A percentile compares a stretch with the other conserved stretches of the same genome.
Conservation (phyloP, 2,113 vertebrate species). For the Xiphorhynchus elegans region DNA sequence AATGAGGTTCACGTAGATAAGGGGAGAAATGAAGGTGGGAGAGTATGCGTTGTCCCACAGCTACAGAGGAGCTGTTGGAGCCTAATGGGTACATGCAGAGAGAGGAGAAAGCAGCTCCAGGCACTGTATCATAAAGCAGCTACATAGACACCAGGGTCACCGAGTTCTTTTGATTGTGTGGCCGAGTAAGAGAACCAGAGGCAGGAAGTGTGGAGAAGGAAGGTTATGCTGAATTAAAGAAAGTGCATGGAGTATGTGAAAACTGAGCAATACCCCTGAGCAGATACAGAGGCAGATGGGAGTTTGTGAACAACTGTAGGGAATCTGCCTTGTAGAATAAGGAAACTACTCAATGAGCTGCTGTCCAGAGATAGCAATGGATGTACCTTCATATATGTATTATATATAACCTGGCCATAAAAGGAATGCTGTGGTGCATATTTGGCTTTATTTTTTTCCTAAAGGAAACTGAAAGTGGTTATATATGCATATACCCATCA, state of each 20-base stretch:
- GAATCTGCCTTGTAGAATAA: neutral
- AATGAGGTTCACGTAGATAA: neutral
- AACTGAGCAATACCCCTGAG: neutral
- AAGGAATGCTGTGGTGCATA: neutral
- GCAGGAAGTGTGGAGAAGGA: neutral
- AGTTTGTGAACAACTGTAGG: neutral
- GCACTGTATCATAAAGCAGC: neutral
- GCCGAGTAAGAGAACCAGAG: neutral
- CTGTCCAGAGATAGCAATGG: neutral
- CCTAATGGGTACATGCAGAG: accelerated
- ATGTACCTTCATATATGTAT: neutral
- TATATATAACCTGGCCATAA: neutral
- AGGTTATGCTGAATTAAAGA: neutral
- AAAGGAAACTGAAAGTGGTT: neutral
- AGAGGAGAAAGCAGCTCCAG: neutral
- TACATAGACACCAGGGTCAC: neutral
- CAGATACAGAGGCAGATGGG: neutral
- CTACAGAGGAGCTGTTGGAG: accelerated
- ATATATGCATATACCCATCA: neutral
- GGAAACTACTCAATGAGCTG: neutral
- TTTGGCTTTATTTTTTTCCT: neutral
- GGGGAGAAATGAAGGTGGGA: accelerated
- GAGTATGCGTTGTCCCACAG: accelerated
- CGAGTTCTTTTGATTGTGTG: neutral
- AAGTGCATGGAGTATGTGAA: neutral